Conservation (phyloP, 2,888 invertebrate genomes). For the Hipparchia sbordonii region DNA sequence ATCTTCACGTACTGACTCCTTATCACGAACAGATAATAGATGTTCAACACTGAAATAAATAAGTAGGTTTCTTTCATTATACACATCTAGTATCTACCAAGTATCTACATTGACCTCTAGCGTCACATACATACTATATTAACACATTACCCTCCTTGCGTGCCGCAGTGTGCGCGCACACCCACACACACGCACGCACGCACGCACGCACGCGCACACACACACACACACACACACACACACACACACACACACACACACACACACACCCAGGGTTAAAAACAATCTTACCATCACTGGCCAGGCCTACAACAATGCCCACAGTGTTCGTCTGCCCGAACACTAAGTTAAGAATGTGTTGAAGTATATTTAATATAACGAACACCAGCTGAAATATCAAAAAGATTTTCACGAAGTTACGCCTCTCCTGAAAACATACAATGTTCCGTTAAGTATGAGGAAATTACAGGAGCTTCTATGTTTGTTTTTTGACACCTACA, state of each 20-base stretch:
- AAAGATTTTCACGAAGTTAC: background rate
- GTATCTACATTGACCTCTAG: too few species aligned
- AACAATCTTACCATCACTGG: background rate
- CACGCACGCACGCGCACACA: too few species aligned
- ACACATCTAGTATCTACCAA: too few species aligned
- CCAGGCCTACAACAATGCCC: background rate
- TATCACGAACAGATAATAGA: background rate
- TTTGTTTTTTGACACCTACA: too few species aligned
- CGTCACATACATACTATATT: too few species aligned
- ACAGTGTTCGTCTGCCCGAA: background rate
- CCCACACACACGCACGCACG: too few species aligned
- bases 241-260: too few species aligned
- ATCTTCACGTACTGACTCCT: constrained; percentile 15
- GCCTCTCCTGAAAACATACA: background rate
- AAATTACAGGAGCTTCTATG: too few species aligned
- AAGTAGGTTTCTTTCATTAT: background rate
- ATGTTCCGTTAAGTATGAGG: background rate
- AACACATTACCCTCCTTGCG: too few species aligned
- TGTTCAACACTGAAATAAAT: background rate
- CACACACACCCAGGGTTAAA: background rate
- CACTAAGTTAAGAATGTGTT: background rate
- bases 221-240: too few species aligned
- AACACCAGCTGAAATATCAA: background rate
- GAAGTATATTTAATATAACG: background rate
- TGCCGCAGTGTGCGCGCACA: too few species aligned